Evolutionary conservation across 2,797 vertebrate species (phyloP).

Genomic region (Eulemur coronatus): DNA sequence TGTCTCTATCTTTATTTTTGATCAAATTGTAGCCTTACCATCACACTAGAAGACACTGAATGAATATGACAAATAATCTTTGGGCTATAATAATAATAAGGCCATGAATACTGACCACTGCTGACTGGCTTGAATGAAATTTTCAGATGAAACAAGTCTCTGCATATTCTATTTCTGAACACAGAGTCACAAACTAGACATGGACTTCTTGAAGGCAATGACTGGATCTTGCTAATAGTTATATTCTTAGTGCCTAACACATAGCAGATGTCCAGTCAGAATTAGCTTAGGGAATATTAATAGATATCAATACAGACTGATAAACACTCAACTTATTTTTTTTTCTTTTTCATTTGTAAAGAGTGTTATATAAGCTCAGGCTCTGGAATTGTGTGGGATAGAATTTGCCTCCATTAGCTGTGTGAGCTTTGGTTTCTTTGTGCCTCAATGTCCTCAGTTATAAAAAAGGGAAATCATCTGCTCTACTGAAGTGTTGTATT

Average conservation of each 20-base stretch:
- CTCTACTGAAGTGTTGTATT: background rate
- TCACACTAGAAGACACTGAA: background rate
- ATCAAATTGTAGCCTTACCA: background rate
- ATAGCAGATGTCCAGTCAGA: background rate
- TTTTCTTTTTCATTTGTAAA: background rate
- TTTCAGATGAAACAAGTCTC: background rate
- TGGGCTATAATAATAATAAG: background rate
- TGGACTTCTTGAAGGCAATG: background rate
- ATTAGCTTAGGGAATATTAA: background rate
- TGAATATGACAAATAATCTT: background rate
- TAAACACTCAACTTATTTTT: background rate
- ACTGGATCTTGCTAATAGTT: background rate
- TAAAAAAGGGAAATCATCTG: background rate
- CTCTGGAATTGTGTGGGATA: background rate
- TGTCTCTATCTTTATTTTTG: background rate
- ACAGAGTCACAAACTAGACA: background rate
- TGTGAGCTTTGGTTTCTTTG: background rate
- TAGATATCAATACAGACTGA: background rate
- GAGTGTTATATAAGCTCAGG: background rate
- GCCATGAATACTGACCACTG: background rate
- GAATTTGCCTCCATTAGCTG: background rate
- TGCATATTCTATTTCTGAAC: background rate
- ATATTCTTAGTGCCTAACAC: background rate
- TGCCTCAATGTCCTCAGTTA: background rate
- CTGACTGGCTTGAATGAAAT: background rate